These are phyloP conservation scores for Zaprionus africanus DNA, from an alignment of 1,140 invertebrate species.

Conservation along the genomic window DNA sequence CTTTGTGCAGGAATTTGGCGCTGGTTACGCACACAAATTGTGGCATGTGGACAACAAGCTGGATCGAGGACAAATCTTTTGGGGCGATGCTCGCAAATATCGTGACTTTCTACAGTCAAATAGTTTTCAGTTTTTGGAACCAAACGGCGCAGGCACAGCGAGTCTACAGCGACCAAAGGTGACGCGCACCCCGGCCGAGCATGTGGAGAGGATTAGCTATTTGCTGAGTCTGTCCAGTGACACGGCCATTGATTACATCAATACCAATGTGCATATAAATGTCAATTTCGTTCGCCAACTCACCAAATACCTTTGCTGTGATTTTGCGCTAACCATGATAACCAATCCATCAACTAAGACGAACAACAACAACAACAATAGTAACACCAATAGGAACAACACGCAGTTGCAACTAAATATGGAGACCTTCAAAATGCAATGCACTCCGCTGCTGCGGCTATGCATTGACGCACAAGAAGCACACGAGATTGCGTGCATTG, in stretches of 20 bases:
- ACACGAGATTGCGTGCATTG: slow-evolving; percentile 69
- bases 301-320: slow-evolving; percentile 79
- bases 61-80: slow-evolving; percentile 69
- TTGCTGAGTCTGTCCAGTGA: slow-evolving; percentile 61
- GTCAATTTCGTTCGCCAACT: slow-evolving; percentile 68
- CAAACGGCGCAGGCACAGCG: slow-evolving; percentile 22
- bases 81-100: slow-evolving; percentile 59
- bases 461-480: slow-evolving; percentile 73
- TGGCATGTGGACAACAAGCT: slow-evolving; percentile 76
- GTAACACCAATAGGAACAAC: slow-evolving; percentile 16
- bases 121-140: slow-evolving; percentile 67
- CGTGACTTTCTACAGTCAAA: slow-evolving; percentile 63
- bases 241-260: slow-evolving; percentile 79
- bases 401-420: slow-evolving; percentile 58
- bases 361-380: slow-evolving; percentile 33
- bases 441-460: slow-evolving; percentile 62
- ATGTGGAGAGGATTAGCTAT: slow-evolving; percentile 69
- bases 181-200: slow-evolving; percentile 54
- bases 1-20: slow-evolving; percentile 75
- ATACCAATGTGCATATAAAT: slow-evolving; percentile 76
- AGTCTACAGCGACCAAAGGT: slow-evolving; percentile 34
- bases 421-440: slow-evolving; percentile 58
- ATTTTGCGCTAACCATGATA: slow-evolving; percentile 73
- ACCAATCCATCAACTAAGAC: slow-evolving; percentile 29
- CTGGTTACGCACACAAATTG: slow-evolving; percentile 66